Conservation (phyloP, 1,140 invertebrate genomes). For the Chrysoperla carnea region DNA sequence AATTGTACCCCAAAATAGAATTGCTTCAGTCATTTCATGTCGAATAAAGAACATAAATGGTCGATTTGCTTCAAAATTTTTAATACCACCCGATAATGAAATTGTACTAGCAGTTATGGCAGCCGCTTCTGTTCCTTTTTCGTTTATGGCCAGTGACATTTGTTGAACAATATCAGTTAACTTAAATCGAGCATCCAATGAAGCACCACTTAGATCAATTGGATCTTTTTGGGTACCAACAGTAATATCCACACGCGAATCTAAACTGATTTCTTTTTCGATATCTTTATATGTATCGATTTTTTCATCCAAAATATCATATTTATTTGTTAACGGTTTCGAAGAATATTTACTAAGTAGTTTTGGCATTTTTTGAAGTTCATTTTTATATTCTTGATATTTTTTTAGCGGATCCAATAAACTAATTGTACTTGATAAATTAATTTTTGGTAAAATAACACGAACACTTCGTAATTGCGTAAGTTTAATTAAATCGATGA, state of each 20-base stretch:
- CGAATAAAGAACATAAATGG: conserved; percentile 56
- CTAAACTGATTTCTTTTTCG: conserved; percentile 3
- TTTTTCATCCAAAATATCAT: conserved; percentile 8
- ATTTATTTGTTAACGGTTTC: background rate
- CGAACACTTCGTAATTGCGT: conserved; percentile 6
- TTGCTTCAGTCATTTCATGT: conserved; percentile 32
- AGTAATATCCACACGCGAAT: background rate
- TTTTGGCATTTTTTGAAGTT: background rate
- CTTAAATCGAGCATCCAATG: conserved; percentile 1
- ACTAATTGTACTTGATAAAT: conserved; percentile 9
- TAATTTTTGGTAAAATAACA: conserved; percentile 13
- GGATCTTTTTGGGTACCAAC: background rate
- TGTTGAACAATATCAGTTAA: conserved; percentile 14
- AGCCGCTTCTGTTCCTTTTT: conserved; percentile 51
- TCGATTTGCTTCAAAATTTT: conserved; percentile 28
- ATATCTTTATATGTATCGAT: conserved; percentile 7
- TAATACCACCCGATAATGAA: conserved; percentile 13
- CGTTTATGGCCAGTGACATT: conserved; percentile 34
- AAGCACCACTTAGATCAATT: background rate
- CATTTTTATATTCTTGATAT: conserved; percentile 9
- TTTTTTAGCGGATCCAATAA: conserved; percentile 12
- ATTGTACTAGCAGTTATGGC: conserved; percentile 39
- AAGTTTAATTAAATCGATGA: conserved; percentile 7
- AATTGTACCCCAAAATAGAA: conserved; percentile 43
- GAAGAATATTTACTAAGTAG: background rate